Evolutionary conservation across 2,113 vertebrate genomes (phyloP), one percentile per base, ranked within the genome.

Genomic region (Turdus rufiventris): DNA sequence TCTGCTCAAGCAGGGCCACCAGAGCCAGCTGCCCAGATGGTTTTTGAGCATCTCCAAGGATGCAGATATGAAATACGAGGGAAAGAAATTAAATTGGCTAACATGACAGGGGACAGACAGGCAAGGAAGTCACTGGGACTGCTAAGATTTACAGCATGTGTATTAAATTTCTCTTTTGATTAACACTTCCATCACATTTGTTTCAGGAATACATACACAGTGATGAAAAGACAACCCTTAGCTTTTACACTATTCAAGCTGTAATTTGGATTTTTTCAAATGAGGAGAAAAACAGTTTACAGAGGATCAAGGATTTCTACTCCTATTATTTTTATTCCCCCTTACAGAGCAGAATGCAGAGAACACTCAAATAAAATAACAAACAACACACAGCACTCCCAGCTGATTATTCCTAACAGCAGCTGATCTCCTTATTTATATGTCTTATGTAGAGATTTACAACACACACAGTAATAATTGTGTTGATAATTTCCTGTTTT

Each of bases 401-500:
- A 19, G 38, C 1, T 1, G 0, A 23, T 33, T 9, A 56, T 63
- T 63, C 34, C 47, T 13, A 14, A 36, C 0, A 62, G 5, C 6
- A 29, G 12, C 2, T 60, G 63, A 9, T 31, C 67, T 88, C 47
- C 50, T 53, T 56, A 14, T n/a, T 70, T 38, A 7, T 4, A 10
- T 1, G 2, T 17, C 45, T 58, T 20, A 20, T 2, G 24, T 0
- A 24, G 36, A 68, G 8, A 45, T 36, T 40, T n/a, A 19, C 17
- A 62, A 36, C 2, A 4, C 28, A 67, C 57, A 42, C 26, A 54
- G 5, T 33, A 66, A 24, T 9, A 54, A 70, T 3, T 26, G 31
- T 8, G 21, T 7, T 50, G 71, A 12, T 33, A 12, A 43, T 42
- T 75, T 47, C 33, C 48, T 33, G 36, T 63, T 71, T 45, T 47